These are phyloP conservation scores for Sthenelais limicola DNA, from an alignment of 2,888 invertebrate genomes.

Conservation along the genomic window DNA sequence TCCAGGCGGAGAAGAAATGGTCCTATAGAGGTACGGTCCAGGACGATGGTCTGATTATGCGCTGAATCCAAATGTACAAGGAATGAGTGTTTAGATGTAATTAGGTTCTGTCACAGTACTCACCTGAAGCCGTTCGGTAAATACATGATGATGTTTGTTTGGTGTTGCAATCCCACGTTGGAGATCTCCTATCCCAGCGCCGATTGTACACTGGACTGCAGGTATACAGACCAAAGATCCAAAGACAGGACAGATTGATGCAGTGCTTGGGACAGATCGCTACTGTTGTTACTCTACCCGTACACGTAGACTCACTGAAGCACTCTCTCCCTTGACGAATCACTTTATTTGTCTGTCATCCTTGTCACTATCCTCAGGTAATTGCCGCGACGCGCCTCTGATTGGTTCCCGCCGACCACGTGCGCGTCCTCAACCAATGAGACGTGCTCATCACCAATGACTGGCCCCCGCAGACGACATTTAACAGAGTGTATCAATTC, in stretches of 20 bases:
- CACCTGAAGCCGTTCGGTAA: slow-evolving; percentile 26
- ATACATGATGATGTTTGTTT: slow-evolving; percentile 8
- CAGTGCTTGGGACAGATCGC: neutral
- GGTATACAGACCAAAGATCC: too few relatives aligned
- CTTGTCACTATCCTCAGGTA: slow-evolving; percentile 33
- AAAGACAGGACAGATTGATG: neutral
- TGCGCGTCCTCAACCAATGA: slow-evolving; percentile 20
- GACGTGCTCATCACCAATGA: slow-evolving; percentile 20
- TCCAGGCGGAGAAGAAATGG: neutral
- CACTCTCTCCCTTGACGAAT: slow-evolving; percentile 12
- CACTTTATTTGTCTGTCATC: slow-evolving; percentile 31
- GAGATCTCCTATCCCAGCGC: too few relatives aligned
- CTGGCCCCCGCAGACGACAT: neutral
- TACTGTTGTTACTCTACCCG: slow-evolving; percentile 1
- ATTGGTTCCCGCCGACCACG: slow-evolving; percentile 21
- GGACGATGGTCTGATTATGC: too few relatives aligned
- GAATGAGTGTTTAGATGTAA: too few relatives aligned
- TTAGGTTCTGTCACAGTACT: too few relatives aligned
- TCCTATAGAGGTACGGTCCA: neutral
- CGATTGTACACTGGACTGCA: slow-evolving; percentile 14
- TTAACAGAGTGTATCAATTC: neutral
- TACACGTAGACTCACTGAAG: neutral
- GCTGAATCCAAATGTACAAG: too few relatives aligned
- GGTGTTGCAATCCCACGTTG: too few relatives aligned
- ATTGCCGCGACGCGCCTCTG: slow-evolving; percentile 9